phyloP scores from a whole-genome alignment of 2,888 invertebrate species.

The Polymixis flavicincta region DNA sequence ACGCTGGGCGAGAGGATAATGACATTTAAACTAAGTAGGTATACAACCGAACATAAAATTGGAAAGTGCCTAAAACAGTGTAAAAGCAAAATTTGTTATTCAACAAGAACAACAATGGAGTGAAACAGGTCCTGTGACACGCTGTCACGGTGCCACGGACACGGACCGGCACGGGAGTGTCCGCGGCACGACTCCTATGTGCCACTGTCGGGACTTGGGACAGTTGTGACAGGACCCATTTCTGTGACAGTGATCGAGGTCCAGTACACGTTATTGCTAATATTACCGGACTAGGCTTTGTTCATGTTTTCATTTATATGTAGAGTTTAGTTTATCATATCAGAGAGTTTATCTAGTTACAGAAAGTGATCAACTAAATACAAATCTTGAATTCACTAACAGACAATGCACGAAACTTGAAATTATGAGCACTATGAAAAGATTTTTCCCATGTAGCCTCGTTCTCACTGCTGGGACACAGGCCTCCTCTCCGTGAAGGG shows the following conservation, averaged over 20 bases:
- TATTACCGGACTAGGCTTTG: slow-evolving; percentile 12
- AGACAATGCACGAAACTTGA: neutral
- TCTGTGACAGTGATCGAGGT: slow-evolving; percentile 60
- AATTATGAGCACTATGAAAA: neutral
- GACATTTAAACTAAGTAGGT: neutral
- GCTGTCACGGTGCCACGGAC: slow-evolving; percentile 55
- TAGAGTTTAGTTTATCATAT: slow-evolving; percentile 14
- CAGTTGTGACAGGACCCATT: slow-evolving; percentile 60
- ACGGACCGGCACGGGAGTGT: slow-evolving; percentile 43
- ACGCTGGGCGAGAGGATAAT: neutral
- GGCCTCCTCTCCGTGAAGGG: too few species aligned
- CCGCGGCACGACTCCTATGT: slow-evolving; percentile 50
- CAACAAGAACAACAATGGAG: slow-evolving; percentile 35
- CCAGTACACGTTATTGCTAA: slow-evolving; percentile 44
- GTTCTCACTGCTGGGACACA: too few species aligned
- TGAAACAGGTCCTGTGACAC: slow-evolving; percentile 51
- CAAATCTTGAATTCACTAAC: neutral
- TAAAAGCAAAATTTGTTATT: slow-evolving; percentile 18
- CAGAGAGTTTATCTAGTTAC: too few species aligned
- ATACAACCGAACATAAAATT: slow-evolving; percentile 1
- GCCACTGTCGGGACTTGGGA: slow-evolving; percentile 51
- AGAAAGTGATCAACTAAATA: neutral
- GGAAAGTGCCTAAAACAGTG: slow-evolving; percentile 2
- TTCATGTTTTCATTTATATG: slow-evolving; percentile 3
- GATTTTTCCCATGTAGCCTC: neutral